phyloP scores from a whole-genome alignment of 2,888 invertebrate genomes.

The Periphyllus acericola region DNA sequence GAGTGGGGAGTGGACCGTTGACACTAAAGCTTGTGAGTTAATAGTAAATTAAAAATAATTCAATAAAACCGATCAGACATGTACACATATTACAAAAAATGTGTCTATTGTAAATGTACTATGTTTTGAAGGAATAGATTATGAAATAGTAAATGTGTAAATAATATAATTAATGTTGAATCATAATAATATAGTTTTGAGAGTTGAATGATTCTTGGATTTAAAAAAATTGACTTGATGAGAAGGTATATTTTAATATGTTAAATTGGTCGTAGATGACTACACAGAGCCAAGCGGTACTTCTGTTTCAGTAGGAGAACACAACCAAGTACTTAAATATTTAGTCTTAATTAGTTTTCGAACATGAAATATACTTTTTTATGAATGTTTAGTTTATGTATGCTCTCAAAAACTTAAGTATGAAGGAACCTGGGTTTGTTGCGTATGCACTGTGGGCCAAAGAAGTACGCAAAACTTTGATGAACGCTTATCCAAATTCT shows the following conservation, averaged over 20 bases:
- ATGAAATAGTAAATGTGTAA: no score
- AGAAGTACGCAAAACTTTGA: conserved; percentile 79
- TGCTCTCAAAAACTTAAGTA: conserved; percentile 63
- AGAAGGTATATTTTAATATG: neutral
- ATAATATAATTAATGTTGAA: no score
- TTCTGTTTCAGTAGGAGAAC: conserved; percentile 53
- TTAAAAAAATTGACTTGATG: neutral
- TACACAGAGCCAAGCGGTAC: conserved; percentile 41
- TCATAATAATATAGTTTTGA: no score
- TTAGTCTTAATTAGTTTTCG: conserved; percentile 1
- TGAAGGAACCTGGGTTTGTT: conserved; percentile 79
- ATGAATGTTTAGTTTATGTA: conserved; percentile 45
- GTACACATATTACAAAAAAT: no score
- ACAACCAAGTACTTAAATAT: conserved; percentile 39
- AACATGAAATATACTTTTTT: conserved; percentile 4
- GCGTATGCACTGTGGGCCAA: conserved; percentile 94
- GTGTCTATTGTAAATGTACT: no score
- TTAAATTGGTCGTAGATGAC: conserved; percentile 19
- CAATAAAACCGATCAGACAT: no score
- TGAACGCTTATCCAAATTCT: conserved; percentile 79
- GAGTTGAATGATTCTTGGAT: no score
- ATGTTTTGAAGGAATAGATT: no score
- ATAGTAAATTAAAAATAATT: neutral
- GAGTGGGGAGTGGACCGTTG: conserved; percentile 46
- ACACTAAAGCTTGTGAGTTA: conserved; percentile 44